Base-by-base conservation (phyloP, 1,140 invertebrate species). In the Chlorops oryzae region DNA sequence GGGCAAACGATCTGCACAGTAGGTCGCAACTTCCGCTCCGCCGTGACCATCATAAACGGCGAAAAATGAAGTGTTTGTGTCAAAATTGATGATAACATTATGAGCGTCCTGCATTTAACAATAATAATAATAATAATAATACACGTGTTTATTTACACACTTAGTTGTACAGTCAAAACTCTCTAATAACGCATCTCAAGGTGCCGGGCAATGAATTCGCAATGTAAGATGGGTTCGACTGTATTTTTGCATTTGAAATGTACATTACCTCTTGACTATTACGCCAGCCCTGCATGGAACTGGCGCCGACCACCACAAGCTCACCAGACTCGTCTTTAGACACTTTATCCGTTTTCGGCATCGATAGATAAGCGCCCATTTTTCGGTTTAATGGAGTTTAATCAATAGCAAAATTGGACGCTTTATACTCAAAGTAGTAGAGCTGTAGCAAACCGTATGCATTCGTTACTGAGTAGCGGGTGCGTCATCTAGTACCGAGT, bases 41-140 rank as follows among this genome's bases (percentile, higher is more conserved):
- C 96, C 96, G 73, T 98, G 96, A 0, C 96, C 96, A 80, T 98
- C 96, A 73, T 96, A 98, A 0, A 98, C 95, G 42, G 92, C 93
- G 80, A 98, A 98, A 18, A 96, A 76, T 5, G 90, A 87, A 39
- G 84, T 78, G 56, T 83, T 74, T 24, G 76, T 74, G 73, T 96
- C 92, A 77, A 86, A 96, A 49, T 92, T 80, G 51, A 93, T 74
- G 54, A 92, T 84, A 59, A 86, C 87, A 73, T 96, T 96, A 69
- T 98, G 94, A 23, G 95, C 91, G 84, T 98, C 96, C 95, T 98
- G 61, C 53, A 76, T 74, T 5, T 15, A 58, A 25, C 64, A 63
- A 15, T 6, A 48, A 41, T n/a, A 3, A 32, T 15, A 34, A 34
- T 0, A 4, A 27, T 20, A 13, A 20, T 27, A 24, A 10, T 12